Base-by-base conservation (phyloP, 1,140 invertebrate species). In the Cherax destructor region DNA sequence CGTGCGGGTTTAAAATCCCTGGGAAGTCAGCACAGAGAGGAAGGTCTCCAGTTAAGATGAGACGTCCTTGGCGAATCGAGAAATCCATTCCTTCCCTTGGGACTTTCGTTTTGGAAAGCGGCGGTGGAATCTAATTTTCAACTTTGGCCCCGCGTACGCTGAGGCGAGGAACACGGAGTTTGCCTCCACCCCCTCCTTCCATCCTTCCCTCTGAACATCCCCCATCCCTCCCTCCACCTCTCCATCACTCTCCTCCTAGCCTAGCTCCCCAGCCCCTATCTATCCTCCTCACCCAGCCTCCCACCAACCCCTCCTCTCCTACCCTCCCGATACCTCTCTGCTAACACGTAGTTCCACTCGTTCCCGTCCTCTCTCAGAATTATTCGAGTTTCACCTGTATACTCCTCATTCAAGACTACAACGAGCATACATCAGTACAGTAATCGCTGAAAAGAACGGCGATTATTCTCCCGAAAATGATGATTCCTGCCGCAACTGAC, bases 41-140 rank as follows among this genome's bases (percentile, higher is more conserved):
- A 59, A 59, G 16, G 9, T 59, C 16, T 10, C 56, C 56, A 59
- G 56, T 16, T 16, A 59, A 59, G 56, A 10, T 59, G 65, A 21
- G 65, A 21, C 65, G 65, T 0, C 65, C 21, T 18, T 18, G 65
- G 72, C 86, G 72, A 87, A 61, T 79, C 86, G 86, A 87, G 86
- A 87, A 87, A 87, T 87, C 86, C 77, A 83, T 83, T 83, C 79
- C 86, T 61, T 30, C 65, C 77, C 77, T 6, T 13, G 77, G 47
- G 21, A 79, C 9, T 84, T 78, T 90, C 88, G 61, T 78, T 85
- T 85, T 89, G 87, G 87, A 83, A 89, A 89, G 87, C 69, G 30
- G 30, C 30, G 87, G 78, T 72, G 87, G 87, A 89, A 89, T 89
- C 88, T 89, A 83, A 83, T 89, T 83, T 89, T 89, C 88, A 83